Base-by-base conservation (phyloP, 2,797 vertebrate genomes). In the Acanthis flammea region DNA sequence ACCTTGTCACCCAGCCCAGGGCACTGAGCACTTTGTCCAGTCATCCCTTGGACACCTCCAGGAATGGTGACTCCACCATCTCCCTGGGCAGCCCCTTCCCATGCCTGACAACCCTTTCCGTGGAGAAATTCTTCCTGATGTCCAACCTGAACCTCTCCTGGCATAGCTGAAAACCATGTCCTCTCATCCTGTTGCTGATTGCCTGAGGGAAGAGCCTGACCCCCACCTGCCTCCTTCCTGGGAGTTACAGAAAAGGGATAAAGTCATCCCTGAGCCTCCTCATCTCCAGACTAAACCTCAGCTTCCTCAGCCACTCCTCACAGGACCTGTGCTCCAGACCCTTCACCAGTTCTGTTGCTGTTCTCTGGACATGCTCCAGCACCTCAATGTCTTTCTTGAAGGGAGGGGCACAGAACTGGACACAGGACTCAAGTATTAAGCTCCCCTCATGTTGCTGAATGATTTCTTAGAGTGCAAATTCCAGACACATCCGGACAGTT, bases 151-250 rank as follows among this genome's bases (percentile, higher is more conserved):
- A 60, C 14, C 8, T 58, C 53, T 65, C 33, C 30, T 66, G 33
- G 41, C 22, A 15, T 12, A 41, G 33, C 17, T 66, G 41, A 33
- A 80, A 25, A 30, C 33, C 31, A 4, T 35, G 39, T 80, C 39
- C 25, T 41, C 17, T 53, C 11, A 4, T 72, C 47, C 33, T 58
- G 28, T 23, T 18, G 6, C 30, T 53, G 44, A 8, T 8, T 72
- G n/a, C n/a, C 14, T 50, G 11, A 0, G 4, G 21, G 51, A 60
- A 33, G 37, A 51, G 14, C 19, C 75, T 0, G 0, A 33, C 2
- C 21, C 21, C 18, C 39, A 60, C 12, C 68, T 31, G 44, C 23
- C n/a, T 57, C 28, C 37, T 50, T 25, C 14, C 19, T 12, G 39
- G 24, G 15, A 66, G 8, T 6, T 66, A n/a, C 0, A 53, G 33